phyloP scores from a whole-genome alignment of 2,113 vertebrate genomes.

The Myiozetetes cayanensis region DNA sequence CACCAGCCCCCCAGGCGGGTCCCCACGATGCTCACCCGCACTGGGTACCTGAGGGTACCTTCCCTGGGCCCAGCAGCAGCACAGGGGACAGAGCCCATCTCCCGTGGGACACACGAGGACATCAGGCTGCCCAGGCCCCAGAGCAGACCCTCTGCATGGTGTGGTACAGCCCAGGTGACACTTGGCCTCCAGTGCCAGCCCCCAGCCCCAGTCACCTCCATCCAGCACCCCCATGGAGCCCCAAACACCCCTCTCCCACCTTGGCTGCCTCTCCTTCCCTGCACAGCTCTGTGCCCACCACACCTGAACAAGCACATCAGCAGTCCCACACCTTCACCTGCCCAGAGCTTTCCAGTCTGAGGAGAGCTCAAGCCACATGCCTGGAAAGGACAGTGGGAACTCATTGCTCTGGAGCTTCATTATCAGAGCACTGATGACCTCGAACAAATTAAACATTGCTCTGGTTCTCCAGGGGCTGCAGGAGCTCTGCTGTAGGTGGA shows the following conservation, averaged over 20 bases:
- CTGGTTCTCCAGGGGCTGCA: too few species aligned
- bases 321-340: not conserved
- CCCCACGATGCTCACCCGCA: accelerated
- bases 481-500: too few species aligned
- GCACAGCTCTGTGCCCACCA: not conserved
- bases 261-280: not conserved
- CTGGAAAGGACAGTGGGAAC: not conserved
- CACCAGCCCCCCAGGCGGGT: not conserved
- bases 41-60: too few species aligned
- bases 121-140: not conserved
- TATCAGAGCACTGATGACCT: too few species aligned
- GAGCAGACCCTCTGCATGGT: not conserved
- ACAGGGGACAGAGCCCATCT: not conserved
- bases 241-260: not conserved
- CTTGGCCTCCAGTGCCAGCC: not conserved
- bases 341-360: not conserved
- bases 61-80: not conserved
- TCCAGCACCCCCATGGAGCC: accelerated
- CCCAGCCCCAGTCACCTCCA: too few species aligned
- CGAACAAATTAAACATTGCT: too few species aligned
- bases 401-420: too few species aligned
- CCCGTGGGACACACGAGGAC: accelerated
- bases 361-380: accelerated
- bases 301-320: not conserved
- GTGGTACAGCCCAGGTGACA: not conserved